These are phyloP conservation scores for Drosophila jambulina DNA, from an alignment of 1,140 invertebrate species.

Conservation along the genomic window DNA sequence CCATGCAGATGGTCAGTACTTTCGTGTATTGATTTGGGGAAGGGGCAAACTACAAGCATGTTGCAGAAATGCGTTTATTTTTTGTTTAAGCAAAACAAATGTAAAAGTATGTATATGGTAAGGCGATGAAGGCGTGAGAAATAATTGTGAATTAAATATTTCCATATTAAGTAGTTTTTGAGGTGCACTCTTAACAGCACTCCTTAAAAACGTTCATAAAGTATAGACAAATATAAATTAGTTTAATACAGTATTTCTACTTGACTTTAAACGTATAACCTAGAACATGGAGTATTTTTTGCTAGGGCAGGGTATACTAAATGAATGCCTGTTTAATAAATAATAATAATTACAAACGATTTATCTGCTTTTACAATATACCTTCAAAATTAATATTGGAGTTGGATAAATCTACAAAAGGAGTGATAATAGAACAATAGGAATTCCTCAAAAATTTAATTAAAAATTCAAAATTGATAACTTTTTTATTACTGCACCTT, in stretches of 20 bases:
- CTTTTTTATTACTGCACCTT: too few species aligned
- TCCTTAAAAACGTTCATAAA: not conserved
- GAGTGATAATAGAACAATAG: not conserved
- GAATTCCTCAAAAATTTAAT: too few species aligned
- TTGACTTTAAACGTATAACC: too few species aligned
- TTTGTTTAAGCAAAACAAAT: too few species aligned
- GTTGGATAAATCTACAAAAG: not conserved
- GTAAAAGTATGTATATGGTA: not conserved
- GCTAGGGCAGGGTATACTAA: not conserved
- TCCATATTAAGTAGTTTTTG: not conserved
- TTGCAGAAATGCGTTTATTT: not conserved
- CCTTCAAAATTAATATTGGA: not conserved
- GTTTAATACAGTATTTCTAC: too few species aligned
- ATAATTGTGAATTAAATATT: not conserved
- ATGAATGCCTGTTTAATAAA: too few species aligned
- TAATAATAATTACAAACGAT: not conserved
- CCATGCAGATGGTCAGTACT: constrained; percentile 40
- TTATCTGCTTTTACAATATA: not conserved
- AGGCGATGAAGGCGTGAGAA: not conserved
- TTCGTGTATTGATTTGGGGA: constrained; percentile 8
- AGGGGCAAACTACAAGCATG: not conserved
- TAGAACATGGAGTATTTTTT: not conserved
- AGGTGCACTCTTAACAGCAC: too few species aligned
- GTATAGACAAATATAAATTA: not conserved
- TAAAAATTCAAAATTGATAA: too few species aligned